Base-by-base conservation (phyloP, 2,888 invertebrate genomes). In the Xestia rhomboidea region DNA sequence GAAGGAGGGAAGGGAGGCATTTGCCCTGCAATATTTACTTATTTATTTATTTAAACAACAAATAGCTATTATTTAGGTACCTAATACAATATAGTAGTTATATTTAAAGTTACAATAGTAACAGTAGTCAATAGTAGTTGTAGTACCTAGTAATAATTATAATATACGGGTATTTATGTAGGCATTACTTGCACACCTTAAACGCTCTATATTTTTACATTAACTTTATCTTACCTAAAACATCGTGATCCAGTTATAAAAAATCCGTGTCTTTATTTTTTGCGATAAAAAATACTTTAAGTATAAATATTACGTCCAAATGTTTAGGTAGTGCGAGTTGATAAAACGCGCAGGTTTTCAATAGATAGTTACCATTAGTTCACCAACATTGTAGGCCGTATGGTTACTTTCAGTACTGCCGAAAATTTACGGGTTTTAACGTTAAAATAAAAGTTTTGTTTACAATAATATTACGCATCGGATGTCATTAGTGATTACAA, bases 211-310 rank as follows among this genome's bases (percentile, higher is more conserved):
- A 60, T 49, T 68, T 74, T 51, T 63, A 70, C 24, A 49, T 41
- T 34, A 44, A 8, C 49, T 49, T 49, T 57, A 80, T 80, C 77
- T 80, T 73, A 72, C 64, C 15, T 54, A 68, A 30, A 49, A 57
- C 13, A 44, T 60, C 74, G 34, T 81, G 41, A 66, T 27, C 66
- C 49, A 79, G 66, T 81, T 81, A 46, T 70, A 62, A 67, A 74
- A 44, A 73, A 74, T 62, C 51, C 34, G 15, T 64, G n/a, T 82
- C 54, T 44, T 38, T 27, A 64, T 38, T 64, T 51, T 68, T 68
- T 49, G 49, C 57, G 68, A 82, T 76, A 82, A 79, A 68, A 60
- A 71, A 51, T 15, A 18, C 24, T 63, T n/a, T n/a, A n/a, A n/a
- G n/a, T n/a, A 60, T 68, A n/a, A n/a, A 34, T 44, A 62, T 6